Base-by-base conservation (phyloP, 2,888 invertebrate genomes). In the Andrena chrysosceles region DNA sequence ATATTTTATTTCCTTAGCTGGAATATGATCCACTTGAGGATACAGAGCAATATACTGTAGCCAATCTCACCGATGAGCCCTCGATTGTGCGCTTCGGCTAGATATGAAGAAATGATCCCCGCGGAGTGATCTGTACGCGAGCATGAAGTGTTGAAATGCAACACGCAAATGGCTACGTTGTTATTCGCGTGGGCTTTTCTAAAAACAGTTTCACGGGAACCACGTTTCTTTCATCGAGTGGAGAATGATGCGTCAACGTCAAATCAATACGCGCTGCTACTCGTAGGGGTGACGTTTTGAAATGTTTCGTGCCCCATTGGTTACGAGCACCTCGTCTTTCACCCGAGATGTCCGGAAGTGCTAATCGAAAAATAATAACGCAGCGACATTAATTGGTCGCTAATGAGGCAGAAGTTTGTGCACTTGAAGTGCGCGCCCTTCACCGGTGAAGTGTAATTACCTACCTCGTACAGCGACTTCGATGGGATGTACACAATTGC, bases 1-100 rank as follows among this genome's bases (percentile, higher is more conserved):
- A 76, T 68, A 63, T 71, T 76, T 76, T 42, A 71, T 81, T 81
- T 76, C 29, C 82, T 81, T 75, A 71, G 29, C 67, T 26, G 16
- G 33, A 35, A 1, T 42, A 20, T 4, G 68, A 69, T 68, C 23
- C 67, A 20, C 8, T 16, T 4, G 49, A 66, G 42, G 66, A 33
- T 42, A 23, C 70, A 10, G 26, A 42, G 16, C 64, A 59, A 70
- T 59, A n/a, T n/a, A 8, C 35, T 29, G 7, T 26, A n/a, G 52
- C 49, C 80, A 80, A 79, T 80, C 70, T 71, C 54, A 5, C 10
- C 62, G 52, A 67, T 42, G 60, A 48, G 7, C 56, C 20, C 54
- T 31, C 42, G 52, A 79, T 79, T 56, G 4, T 31, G 4, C 33
- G 56, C 4, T 69, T 13, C 42, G 5, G 5, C 2, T 31, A 42